Conservation (phyloP, 2,113 vertebrate species). For the Coryphaenoides rupestris region DNA sequence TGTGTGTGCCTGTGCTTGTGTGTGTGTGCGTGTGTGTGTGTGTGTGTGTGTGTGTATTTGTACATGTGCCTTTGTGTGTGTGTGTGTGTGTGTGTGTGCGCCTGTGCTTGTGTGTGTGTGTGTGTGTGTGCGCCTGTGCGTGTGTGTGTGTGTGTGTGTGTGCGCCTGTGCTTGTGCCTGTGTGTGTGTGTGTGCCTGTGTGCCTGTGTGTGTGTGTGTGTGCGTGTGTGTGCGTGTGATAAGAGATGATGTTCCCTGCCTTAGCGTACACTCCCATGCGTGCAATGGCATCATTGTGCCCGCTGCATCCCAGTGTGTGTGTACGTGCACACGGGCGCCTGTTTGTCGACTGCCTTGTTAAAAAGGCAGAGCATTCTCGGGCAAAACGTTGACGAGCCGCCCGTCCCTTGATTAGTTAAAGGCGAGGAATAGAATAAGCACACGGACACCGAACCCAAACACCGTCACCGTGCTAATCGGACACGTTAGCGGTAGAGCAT, state of each 20-base stretch:
- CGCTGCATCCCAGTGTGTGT: slow-evolving; percentile 11
- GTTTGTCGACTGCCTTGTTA: slow-evolving; percentile 41
- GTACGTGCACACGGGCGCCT: slow-evolving; percentile 10
- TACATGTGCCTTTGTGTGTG: too few species aligned
- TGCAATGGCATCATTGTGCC: too few species aligned
- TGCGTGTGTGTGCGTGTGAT: slow-evolving; percentile 11
- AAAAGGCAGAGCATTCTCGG: slow-evolving; percentile 22
- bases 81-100: too few species aligned
- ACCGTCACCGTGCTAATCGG: too few species aligned
- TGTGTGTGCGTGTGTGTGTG: too few species aligned
- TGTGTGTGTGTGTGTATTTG: too few species aligned
- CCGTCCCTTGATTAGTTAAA: slow-evolving; percentile 20
- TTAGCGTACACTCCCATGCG: slow-evolving; percentile 39
- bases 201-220: not conserved
- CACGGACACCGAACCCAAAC: slow-evolving; percentile 19
- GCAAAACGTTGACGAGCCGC: slow-evolving; percentile 44
- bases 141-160: too few species aligned
- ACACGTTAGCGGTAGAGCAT: too few species aligned
- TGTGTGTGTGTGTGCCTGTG: slow-evolving; percentile 20
- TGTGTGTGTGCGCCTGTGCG: not conserved
- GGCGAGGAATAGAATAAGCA: slow-evolving; percentile 15
- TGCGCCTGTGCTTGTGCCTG: too few species aligned
- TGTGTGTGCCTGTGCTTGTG: too few species aligned
- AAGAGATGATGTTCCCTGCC: slow-evolving; percentile 20
- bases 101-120: too few species aligned